These are phyloP conservation scores for Eidolon helvum DNA, from an alignment of 2,113 vertebrate species.

Conservation along the genomic window DNA sequence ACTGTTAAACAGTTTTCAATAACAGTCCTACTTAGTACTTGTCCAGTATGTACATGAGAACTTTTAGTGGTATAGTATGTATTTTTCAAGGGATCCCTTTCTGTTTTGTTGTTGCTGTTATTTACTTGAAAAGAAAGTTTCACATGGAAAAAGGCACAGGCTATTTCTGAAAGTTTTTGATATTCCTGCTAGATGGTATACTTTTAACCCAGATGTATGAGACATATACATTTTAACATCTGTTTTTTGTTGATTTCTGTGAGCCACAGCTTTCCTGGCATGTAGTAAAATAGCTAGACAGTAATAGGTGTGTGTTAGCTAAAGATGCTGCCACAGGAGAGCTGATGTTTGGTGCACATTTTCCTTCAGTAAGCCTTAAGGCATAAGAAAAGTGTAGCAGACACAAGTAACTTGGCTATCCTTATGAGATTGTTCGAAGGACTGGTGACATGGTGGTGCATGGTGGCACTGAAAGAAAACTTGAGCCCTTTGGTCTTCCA, in stretches of 20 bases:
- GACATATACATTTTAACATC: neutral
- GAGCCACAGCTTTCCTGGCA: neutral
- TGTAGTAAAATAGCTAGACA: neutral
- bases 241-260: neutral
- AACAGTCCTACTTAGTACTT: neutral
- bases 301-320: neutral
- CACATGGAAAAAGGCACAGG: neutral
- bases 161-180: neutral
- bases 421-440: neutral
- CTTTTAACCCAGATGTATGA: neutral
- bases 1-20: neutral
- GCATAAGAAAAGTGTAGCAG: neutral
- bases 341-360: neutral
- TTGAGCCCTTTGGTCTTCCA: neutral
- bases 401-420: neutral
- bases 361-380: neutral
- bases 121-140: conserved; percentile 6
- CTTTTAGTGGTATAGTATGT: neutral
- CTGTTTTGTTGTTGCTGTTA: neutral
- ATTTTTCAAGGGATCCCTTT: neutral
- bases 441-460: neutral
- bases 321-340: neutral
- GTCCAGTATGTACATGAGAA: neutral
- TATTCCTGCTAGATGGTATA: neutral
- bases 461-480: neutral